These are phyloP conservation scores for Limnephilus rhombicus DNA, from an alignment of 2,888 invertebrate genomes.

Conservation along the genomic window DNA sequence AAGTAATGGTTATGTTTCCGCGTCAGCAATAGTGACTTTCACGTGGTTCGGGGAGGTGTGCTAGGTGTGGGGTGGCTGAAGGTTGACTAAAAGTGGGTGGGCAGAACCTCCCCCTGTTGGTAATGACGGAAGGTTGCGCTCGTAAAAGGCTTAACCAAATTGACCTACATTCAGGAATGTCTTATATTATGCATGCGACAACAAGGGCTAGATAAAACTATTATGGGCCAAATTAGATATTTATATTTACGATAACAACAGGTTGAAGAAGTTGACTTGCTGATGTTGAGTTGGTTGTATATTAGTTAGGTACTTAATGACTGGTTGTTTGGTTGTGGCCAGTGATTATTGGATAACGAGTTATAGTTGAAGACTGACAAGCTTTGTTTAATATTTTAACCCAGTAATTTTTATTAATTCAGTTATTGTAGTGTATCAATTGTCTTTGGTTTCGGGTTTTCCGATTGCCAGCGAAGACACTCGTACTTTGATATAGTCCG, in stretches of 20 bases:
- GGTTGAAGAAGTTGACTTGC: not conserved
- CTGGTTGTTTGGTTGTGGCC: not conserved
- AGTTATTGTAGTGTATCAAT: too few relatives aligned
- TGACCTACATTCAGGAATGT: not conserved
- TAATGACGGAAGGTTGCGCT: not conserved
- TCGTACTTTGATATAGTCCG: too few relatives aligned
- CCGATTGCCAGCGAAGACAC: too few relatives aligned
- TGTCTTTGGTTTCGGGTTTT: too few relatives aligned
- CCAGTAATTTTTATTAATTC: too few relatives aligned
- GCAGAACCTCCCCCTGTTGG: not conserved
- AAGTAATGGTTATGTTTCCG: not conserved
- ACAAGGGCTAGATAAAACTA: not conserved
- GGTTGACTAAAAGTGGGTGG: not conserved
- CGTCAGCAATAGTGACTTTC: not conserved
- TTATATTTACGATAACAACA: not conserved
- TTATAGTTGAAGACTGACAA: not conserved
- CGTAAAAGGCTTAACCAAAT: slow-evolving; percentile 1
- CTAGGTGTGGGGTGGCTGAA: not conserved
- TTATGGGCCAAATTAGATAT: not conserved
- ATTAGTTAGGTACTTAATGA: not conserved
- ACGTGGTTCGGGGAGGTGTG: not conserved
- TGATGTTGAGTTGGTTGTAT: not conserved
- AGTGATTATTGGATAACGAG: not conserved
- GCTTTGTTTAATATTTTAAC: too few relatives aligned
- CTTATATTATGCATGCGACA: not conserved